These are phyloP conservation scores for Anaspis maculata DNA, from an alignment of 2,888 invertebrate species.

Conservation along the genomic window DNA sequence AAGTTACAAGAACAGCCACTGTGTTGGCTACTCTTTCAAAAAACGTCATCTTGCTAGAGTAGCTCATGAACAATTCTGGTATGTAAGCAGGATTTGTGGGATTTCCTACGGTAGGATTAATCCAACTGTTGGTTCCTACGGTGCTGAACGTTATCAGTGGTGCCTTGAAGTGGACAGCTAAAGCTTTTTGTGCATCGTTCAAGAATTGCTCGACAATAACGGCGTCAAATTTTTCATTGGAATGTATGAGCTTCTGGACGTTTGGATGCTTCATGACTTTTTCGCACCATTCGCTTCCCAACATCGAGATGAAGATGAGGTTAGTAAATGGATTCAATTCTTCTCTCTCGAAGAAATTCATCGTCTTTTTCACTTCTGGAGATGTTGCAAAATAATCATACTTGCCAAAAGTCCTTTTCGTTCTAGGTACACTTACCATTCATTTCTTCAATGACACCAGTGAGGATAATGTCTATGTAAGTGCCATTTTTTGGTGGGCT, in stretches of 20 bases:
- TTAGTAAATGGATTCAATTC: background rate
- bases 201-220: slow-evolving; percentile 44
- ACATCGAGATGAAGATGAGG: background rate
- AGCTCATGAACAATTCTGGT: slow-evolving; percentile 33
- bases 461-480: too few relatives aligned
- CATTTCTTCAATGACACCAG: too few relatives aligned
- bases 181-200: slow-evolving; percentile 42
- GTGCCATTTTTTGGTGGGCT: slow-evolving; percentile 15
- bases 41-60: slow-evolving; percentile 45
- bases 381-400: background rate
- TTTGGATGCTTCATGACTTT: slow-evolving; percentile 21
- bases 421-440: too few relatives aligned
- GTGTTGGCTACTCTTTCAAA: slow-evolving; percentile 48
- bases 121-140: slow-evolving; percentile 41
- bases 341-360: slow-evolving; percentile 1
- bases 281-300: slow-evolving; percentile 7
- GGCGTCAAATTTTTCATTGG: slow-evolving; percentile 35
- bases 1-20: slow-evolving; percentile 7
- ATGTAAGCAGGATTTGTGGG: slow-evolving; percentile 45
- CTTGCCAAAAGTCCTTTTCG: background rate
- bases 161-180: slow-evolving; percentile 35
- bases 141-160: slow-evolving; percentile 37
- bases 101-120: slow-evolving; percentile 44
- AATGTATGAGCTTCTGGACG: slow-evolving; percentile 27
- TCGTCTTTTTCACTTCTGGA: background rate